Base-by-base conservation (phyloP, 1,140 invertebrate species). In the Neodiprion lecontei region DNA sequence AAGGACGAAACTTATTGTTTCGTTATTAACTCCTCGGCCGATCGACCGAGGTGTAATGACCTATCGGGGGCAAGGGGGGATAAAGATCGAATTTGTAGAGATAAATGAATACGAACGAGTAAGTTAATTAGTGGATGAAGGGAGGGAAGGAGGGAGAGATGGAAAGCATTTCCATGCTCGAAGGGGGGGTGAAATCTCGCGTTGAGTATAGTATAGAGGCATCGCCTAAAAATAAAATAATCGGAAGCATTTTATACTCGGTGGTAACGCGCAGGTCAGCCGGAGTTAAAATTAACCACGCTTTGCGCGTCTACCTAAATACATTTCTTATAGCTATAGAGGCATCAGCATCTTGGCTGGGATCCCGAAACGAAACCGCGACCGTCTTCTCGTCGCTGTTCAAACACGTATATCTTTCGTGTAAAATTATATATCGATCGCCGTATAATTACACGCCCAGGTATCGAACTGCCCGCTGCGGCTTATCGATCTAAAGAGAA, bases 201-300 rank as follows among this genome's bases (percentile, higher is more conserved):
- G 28, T 40, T 2, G 28, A 40, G 28, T 61, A 61, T 17, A 17
- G 11, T 17, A 12, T 61, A 61, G 11, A 17, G 53, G 53, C 53
- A 61, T 61, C n/a, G 53, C 80, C 85, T 87, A 88, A 86, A 87
- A 87, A 88, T 87, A 87, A 88, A 85, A 84, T 87, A 86, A 88
- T 87, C 85, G 83, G 81, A 85, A 85, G 84, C 80, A 83, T 87
- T 88, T 87, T 84, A 84, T 83, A 80, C 77, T 81, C 79, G 74
- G 74, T 77, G 81, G 71, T 79, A 81, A 81, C 78, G 84, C 81
- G 81, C 86, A 85, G 85, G 85, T 86, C 86, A 83, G 80, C 79
- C 80, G 78, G 82, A 74, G 83, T 85, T 88, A 88, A 88, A 88
- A 86, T 88, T 88, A 88, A 83, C 78, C 75, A 71, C 74, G 83